Percentiles rank a stretch among this genome's conserved stretches.
phyloP scores from a whole-genome alignment of 2,888 invertebrate genomes.

The Synanthedon myopaeformis region DNA sequence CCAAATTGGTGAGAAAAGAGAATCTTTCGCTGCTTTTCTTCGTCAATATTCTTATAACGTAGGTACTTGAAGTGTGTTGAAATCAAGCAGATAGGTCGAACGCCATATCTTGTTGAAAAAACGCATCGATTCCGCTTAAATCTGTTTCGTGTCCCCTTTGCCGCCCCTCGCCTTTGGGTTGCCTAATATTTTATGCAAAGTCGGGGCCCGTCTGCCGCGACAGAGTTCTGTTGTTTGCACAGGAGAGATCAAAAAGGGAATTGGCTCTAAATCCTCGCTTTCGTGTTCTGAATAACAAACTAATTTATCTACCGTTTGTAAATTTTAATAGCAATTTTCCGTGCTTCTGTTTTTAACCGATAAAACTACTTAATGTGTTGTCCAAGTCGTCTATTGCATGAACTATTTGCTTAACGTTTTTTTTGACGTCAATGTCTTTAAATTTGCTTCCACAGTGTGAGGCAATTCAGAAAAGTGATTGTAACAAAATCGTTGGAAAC shows the following conservation, averaged over 20 bases:
- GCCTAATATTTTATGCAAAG: slow-evolving; percentile 63
- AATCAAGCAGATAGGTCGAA: too few species aligned
- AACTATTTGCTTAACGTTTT: too few species aligned
- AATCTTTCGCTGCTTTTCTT: too few species aligned
- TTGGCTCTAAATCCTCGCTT: slow-evolving; percentile 53
- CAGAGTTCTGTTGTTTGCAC: slow-evolving; percentile 56
- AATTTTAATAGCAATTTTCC: slow-evolving; percentile 37
- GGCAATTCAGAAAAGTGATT: too few species aligned
- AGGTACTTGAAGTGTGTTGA: too few species aligned
- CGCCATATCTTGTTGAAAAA: neutral
- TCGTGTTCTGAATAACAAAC: slow-evolving; percentile 59
- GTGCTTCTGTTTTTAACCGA: neutral
- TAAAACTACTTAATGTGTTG: too few species aligned
- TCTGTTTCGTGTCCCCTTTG: neutral
- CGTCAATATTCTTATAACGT: too few species aligned
- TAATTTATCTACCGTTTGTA: slow-evolving; percentile 41
- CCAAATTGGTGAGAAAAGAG: too few species aligned
- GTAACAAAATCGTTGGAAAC: too few species aligned
- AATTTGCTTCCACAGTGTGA: too few species aligned
- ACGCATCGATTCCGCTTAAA: neutral
- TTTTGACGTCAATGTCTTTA: too few species aligned
- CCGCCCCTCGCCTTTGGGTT: slow-evolving; percentile 5
- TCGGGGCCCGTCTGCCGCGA: slow-evolving; percentile 38
- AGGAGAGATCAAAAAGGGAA: slow-evolving; percentile 63
- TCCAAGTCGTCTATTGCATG: too few species aligned